phyloP scores from a whole-genome alignment of 2,797 vertebrate species.

The Leptodactylus fallax region DNA sequence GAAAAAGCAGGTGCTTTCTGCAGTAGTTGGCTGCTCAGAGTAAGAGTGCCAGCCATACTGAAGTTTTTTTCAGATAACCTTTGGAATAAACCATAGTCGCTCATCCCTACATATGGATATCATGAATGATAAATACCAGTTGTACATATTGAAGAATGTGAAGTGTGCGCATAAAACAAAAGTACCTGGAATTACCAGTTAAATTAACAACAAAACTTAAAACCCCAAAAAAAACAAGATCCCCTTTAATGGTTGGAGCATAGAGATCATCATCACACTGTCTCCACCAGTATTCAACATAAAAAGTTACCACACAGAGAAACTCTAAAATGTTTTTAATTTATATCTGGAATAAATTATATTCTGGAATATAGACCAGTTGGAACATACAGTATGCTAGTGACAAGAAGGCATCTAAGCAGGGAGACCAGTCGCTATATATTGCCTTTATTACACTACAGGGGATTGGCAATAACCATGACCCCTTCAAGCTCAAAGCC shows the following conservation, averaged over 20 bases:
- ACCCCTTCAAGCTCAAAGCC: conserved; percentile 80
- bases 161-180: background rate
- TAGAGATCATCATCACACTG: conserved; percentile 12
- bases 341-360: conserved; percentile 87
- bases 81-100: no score
- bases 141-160: background rate
- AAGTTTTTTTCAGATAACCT: no score
- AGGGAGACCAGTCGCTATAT: conserved; percentile 86
- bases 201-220: background rate
- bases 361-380: conserved; percentile 81
- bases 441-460: conserved; percentile 90
- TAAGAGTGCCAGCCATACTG: no score
- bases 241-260: conserved; percentile 33
- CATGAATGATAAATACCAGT: no score
- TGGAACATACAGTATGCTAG: conserved; percentile 78
- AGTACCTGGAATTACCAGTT: background rate
- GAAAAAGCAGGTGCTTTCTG: no score
- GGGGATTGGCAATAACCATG: conserved; percentile 75
- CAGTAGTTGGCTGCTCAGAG: no score
- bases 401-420: conserved; percentile 82
- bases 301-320: conserved; percentile 65
- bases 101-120: no score
- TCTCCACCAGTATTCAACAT: conserved; percentile 6
- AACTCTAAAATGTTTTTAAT: conserved; percentile 84
- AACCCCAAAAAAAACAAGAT: background rate